Evolutionary conservation across 2,888 invertebrate genomes (phyloP), one percentile per base, ranked within the genome.

Genomic region (Oscheius myriophilus): DNA sequence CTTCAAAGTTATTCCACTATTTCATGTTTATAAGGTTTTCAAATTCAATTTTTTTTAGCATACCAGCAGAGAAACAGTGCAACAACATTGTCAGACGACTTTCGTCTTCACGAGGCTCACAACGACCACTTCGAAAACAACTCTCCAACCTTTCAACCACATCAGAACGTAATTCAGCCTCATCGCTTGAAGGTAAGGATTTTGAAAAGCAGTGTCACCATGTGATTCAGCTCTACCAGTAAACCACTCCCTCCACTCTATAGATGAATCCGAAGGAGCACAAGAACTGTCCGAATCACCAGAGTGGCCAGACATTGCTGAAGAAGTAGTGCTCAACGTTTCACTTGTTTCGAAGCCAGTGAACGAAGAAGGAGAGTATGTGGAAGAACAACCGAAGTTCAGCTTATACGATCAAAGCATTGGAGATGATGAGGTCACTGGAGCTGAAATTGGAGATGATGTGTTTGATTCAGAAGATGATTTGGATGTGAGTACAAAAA

Each of bases 301-400:
- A 3, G 61, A 14, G 2, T 21, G n/a, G n/a, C 14, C 18, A 21
- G n/a, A 16, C 14, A 18, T 39, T 25, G 18, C 23, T 18, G 33
- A 45, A 46, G 26, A 72, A 52, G 71, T 72, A 2, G 72, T 65
- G 49, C 43, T 76, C 23, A 68, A 74, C 59, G 41, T 76, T 0
- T 67, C 72, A 2, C 39, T 72, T 21, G 52, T 72, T 41, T 67
- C 72, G 12, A 41, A 68, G 4, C 72, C 72, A 25, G 73, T 75
- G 16, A 72, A 78, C 53, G 77, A 78, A 58, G 41, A 51, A 9
- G 77, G 75, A 11, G 52, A 54, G 21, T 26, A 33, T n/a, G 26
- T 46, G 7, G 61, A 61, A n/a, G 61, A 49, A n/a, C 61, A 16
- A 4, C 33, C 33, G 33, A 33, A 33, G 33, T 33, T 33, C 33